A percentile compares a stretch with the other conserved stretches of the same genome.
These are phyloP conservation scores for Choristoneura rosaceana DNA, from an alignment of 2,888 invertebrate genomes.

Conservation along the genomic window DNA sequence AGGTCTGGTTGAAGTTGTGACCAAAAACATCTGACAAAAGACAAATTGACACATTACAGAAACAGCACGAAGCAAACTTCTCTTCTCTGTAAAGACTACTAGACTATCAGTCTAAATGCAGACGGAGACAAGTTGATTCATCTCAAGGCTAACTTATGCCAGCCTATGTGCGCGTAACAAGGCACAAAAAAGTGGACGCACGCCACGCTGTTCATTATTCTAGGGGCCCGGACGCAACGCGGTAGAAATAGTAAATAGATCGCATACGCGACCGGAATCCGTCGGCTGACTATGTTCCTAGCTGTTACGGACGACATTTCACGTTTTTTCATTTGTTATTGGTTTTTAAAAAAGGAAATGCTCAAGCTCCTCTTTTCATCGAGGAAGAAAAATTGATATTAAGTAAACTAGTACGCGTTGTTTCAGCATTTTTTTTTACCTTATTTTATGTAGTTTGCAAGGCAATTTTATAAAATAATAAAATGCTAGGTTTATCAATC, in stretches of 20 bases:
- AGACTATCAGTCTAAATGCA: slow-evolving; percentile 18
- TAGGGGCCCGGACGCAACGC: slow-evolving; percentile 56
- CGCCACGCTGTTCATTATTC: slow-evolving; percentile 53
- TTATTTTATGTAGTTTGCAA: background rate
- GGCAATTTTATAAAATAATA: too few species aligned
- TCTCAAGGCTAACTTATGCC: slow-evolving; percentile 33
- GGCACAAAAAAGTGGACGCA: slow-evolving; percentile 48
- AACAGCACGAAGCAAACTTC: background rate
- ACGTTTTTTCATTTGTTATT: slow-evolving; percentile 26
- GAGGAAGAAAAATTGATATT: background rate
- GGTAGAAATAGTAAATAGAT: slow-evolving; percentile 56
- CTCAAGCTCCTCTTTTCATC: too few species aligned
- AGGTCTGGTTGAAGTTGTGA: too few species aligned
- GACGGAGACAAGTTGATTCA: slow-evolving; percentile 19
- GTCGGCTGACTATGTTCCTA: slow-evolving; percentile 5
- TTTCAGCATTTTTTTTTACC: background rate
- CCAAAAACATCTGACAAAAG: too few species aligned
- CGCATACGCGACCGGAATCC: slow-evolving; percentile 43
- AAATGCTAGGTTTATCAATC: background rate
- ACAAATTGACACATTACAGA: background rate
- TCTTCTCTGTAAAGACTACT: background rate
- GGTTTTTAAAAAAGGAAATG: slow-evolving; percentile 1
- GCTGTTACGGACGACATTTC: slow-evolving; percentile 17
- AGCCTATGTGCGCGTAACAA: slow-evolving; percentile 39
- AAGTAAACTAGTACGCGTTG: background rate